Percentiles rank a stretch among this genome's conserved stretches.
These are phyloP conservation scores for Chaetura pelagica DNA, from an alignment of 2,113 vertebrate genomes.

Conservation along the genomic window DNA sequence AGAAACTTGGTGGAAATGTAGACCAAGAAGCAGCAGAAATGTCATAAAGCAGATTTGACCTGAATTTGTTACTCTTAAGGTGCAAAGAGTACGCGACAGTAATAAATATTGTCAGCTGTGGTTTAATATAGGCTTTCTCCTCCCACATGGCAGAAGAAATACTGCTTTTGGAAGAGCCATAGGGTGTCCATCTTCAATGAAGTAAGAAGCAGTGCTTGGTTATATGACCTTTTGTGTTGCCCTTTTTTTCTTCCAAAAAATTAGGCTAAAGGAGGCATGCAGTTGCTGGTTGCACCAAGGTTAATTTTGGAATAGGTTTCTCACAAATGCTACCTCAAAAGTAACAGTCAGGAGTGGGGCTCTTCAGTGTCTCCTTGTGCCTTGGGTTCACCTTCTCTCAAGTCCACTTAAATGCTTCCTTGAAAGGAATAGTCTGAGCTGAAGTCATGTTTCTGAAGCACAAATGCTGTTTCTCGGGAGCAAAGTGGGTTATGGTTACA, in stretches of 20 bases:
- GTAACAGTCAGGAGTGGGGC: background rate
- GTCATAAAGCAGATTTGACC: background rate
- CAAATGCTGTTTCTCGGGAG: background rate
- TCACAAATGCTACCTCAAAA: background rate
- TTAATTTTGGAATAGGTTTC: background rate
- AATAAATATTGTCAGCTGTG: conserved; percentile 24
- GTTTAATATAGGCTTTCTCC: background rate
- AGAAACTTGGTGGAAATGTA: background rate
- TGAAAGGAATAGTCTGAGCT: background rate
- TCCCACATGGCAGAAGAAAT: background rate
- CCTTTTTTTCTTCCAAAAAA: background rate
- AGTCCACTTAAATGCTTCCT: background rate
- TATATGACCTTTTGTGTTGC: background rate
- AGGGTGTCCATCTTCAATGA: background rate
- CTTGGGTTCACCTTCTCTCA: background rate
- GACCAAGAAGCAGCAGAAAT: background rate
- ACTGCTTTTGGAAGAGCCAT: background rate
- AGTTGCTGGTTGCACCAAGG: background rate
- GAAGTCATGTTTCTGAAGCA: background rate
- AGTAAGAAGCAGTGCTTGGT: background rate
- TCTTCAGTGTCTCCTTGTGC: background rate
- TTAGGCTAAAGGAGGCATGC: background rate
- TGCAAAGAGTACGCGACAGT: background rate
- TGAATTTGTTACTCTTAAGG: conserved; percentile 23
- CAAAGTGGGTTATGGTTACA: background rate